A percentile compares a stretch with the other conserved stretches of the same genome.
Evolutionary conservation across 2,113 vertebrate genomes (phyloP).

Genomic region (Lepus timidus): DNA sequence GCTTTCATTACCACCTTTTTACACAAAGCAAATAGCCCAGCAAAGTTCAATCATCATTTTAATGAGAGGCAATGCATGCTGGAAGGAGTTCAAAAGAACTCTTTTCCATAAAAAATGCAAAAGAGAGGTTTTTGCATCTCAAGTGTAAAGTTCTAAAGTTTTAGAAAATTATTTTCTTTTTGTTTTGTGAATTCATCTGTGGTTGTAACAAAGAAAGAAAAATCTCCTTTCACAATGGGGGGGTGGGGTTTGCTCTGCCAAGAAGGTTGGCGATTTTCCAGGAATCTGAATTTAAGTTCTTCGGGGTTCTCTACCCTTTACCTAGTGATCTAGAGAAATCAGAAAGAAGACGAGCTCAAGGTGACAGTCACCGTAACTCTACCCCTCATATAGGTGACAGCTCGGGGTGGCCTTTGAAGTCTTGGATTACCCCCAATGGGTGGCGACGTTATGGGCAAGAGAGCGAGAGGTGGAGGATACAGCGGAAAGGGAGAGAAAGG

Average conservation of each 20-base stretch:
- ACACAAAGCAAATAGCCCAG: constrained; percentile 19
- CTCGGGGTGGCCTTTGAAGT: background rate
- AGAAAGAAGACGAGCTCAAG: constrained; percentile 21
- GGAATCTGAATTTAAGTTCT: constrained; percentile 10
- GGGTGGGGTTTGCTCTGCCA: background rate
- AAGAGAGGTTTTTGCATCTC: background rate
- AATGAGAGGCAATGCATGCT: constrained; percentile 40
- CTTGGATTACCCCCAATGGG: background rate
- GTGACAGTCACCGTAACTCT: background rate
- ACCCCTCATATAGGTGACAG: background rate
- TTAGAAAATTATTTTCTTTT: constrained; percentile 34
- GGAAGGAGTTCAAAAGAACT: constrained; percentile 62
- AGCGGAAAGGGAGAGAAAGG: background rate
- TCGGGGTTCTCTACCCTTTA: background rate
- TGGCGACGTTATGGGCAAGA: background rate
- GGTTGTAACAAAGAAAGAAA: constrained; percentile 14
- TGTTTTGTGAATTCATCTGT: constrained; percentile 42
- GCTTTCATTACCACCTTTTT: constrained; percentile 44
- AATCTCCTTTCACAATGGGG: background rate
- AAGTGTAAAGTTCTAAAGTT: constrained; percentile 31
- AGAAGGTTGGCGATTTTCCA: constrained; percentile 9
- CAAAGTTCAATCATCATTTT: constrained; percentile 50
- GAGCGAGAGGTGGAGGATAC: background rate
- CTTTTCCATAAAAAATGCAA: constrained; percentile 53
- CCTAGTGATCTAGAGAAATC: background rate